A percentile compares a stretch with the other conserved stretches of the same genome.
Conservation (phyloP, 2,797 vertebrate genomes). For the Coregonus suidteri region DNA sequence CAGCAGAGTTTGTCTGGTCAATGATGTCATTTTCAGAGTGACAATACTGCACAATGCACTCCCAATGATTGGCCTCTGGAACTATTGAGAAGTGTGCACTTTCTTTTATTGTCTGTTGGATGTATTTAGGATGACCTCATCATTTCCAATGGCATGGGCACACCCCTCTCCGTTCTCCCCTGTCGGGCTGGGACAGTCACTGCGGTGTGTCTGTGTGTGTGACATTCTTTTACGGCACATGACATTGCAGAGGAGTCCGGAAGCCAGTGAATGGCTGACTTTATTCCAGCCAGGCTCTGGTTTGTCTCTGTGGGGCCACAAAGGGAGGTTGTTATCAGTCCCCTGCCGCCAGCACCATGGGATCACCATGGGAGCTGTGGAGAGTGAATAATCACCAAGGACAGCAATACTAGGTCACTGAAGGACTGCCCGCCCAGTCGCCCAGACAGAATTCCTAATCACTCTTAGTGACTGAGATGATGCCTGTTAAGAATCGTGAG, state of each 20-base stretch:
- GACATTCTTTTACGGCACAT: constrained; percentile 13
- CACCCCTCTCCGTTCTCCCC: background rate
- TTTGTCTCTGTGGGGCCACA: constrained; percentile 1
- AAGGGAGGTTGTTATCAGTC: background rate
- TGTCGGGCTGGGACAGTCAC: background rate
- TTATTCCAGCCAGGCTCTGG: constrained; percentile 29
- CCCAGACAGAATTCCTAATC: constrained; percentile 1
- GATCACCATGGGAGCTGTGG: background rate
- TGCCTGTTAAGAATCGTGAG: constrained; percentile 8
- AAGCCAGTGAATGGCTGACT: constrained; percentile 40
- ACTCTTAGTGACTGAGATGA: background rate
- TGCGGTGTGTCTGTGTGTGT: constrained; percentile 8
- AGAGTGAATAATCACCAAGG: constrained; percentile 16
- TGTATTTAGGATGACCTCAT: constrained; percentile 3
- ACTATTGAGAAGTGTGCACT: background rate
- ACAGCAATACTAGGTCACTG: constrained; percentile 13
- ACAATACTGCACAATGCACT: background rate
- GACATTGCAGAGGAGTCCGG: constrained; percentile 22
- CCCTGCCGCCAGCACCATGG: background rate
- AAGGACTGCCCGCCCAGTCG: background rate
- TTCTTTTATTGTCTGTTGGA: background rate
- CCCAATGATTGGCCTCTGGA: background rate
- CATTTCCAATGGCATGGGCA: background rate
- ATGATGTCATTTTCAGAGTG: constrained; percentile 1
- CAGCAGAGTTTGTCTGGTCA: background rate